Conservation (phyloP, 2,113 vertebrate species). For the Meleagris gallopavo region DNA sequence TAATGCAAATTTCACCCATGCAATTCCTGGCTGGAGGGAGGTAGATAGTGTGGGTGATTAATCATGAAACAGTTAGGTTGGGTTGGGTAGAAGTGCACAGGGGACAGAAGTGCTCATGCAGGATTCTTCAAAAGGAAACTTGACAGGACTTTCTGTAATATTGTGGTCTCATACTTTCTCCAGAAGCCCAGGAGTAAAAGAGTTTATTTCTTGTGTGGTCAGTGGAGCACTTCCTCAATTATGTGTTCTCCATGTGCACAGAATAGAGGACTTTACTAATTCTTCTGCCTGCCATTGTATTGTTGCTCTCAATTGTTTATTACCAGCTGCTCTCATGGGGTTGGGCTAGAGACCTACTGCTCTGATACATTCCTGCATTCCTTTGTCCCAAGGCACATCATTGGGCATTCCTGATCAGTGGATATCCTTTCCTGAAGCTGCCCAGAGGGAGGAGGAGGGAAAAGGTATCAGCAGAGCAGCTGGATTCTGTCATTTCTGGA, state of each 20-base stretch:
- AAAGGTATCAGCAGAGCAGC: neutral
- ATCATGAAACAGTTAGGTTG: neutral
- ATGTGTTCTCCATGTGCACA: neutral
- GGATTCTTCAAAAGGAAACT: neutral
- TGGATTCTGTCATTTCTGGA: neutral
- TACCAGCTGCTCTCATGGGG: neutral
- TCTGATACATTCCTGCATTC: conserved; percentile 42
- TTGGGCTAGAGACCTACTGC: neutral
- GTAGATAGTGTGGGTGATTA: neutral
- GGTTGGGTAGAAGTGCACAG: neutral
- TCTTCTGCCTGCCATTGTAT: neutral
- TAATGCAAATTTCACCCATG: conserved; percentile 35
- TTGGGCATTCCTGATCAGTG: neutral
- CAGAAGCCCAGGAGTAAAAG: neutral
- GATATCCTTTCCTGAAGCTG: neutral
- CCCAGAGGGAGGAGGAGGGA: neutral
- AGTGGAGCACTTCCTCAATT: neutral
- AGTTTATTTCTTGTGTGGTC: conserved; percentile 1
- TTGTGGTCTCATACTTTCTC: neutral
- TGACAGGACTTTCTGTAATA: neutral
- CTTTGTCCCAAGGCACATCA: neutral
- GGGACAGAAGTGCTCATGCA: neutral
- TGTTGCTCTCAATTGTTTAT: conserved; percentile 12
- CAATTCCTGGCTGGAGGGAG: neutral
- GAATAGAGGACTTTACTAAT: neutral